Evolutionary conservation across 2,797 vertebrate genomes (phyloP).

Genomic region (Leuciscus waleckii): DNA sequence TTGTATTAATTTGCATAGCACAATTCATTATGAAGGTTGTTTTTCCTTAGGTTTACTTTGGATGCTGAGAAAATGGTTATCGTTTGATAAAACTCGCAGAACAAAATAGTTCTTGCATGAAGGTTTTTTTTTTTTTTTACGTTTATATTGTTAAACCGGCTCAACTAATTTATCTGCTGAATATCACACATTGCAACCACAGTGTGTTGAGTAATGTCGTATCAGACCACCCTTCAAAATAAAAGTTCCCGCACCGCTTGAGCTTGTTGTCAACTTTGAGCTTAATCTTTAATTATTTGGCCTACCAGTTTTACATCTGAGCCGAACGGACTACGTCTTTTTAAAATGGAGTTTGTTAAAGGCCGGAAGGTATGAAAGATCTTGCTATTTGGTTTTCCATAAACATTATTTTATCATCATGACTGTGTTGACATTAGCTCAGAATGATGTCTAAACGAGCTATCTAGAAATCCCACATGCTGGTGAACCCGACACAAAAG

Average conservation of each 20-base stretch:
- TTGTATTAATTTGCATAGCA: background rate
- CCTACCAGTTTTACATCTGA: background rate
- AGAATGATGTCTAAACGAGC: background rate
- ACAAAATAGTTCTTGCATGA: background rate
- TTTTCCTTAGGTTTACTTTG: background rate
- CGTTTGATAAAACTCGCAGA: background rate
- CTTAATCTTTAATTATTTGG: slow-evolving; percentile 39
- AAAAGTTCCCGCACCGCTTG: slow-evolving; percentile 6
- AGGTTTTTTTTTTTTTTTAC: too few relatives aligned
- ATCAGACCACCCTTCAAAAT: slow-evolving; percentile 20
- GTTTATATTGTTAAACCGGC: background rate
- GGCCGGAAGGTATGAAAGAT: background rate
- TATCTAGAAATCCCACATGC: slow-evolving; percentile 5
- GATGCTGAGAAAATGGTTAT: background rate
- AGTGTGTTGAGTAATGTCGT: background rate
- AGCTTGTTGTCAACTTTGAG: slow-evolving; percentile 24
- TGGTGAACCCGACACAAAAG: background rate
- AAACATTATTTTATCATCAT: background rate
- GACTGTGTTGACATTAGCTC: slow-evolving; percentile 17
- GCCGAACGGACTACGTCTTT: background rate
- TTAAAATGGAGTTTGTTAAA: slow-evolving; percentile 22
- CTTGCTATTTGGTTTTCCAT: background rate
- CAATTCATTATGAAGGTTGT: background rate
- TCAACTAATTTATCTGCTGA: background rate
- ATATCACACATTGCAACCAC: background rate